phyloP scores from a whole-genome alignment of 1,140 invertebrate species.

The Teleopsis dalmanni region DNA sequence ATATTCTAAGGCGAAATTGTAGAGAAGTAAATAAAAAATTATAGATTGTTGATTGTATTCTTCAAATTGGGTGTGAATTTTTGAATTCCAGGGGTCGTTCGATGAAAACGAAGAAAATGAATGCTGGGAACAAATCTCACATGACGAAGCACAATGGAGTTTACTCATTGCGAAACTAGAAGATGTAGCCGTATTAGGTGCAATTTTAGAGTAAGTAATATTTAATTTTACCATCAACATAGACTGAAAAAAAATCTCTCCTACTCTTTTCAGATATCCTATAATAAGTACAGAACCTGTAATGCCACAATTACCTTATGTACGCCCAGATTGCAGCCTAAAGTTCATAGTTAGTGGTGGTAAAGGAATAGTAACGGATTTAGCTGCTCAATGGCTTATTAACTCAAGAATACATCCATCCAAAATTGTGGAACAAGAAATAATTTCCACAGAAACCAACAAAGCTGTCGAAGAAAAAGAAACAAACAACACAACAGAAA shows the following conservation, averaged over 20 bases:
- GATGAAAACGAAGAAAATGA: constrained; percentile 48
- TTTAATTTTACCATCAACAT: not conserved
- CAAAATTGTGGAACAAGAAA: constrained; percentile 30
- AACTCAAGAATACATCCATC: constrained; percentile 60
- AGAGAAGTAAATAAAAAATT: constrained; percentile 16
- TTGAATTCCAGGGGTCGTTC: constrained; percentile 30
- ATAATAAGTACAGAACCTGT: constrained; percentile 21
- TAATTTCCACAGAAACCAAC: not conserved
- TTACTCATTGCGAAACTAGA: constrained; percentile 80
- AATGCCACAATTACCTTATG: constrained; percentile 52
- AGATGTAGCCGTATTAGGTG: constrained; percentile 72
- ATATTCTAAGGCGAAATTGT: constrained; percentile 44
- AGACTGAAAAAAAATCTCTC: not conserved
- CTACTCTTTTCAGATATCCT: constrained; percentile 16
- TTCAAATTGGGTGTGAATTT: not conserved
- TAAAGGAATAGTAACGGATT: constrained; percentile 75
- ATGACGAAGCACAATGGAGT: constrained; percentile 79
- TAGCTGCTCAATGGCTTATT: constrained; percentile 74
- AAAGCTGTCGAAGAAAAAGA: not conserved
- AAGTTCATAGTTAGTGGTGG: constrained; percentile 67
- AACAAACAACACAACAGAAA: constrained; percentile 18
- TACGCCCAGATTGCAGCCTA: constrained; percentile 61
- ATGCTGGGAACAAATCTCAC: constrained; percentile 76
- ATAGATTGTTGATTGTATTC: not conserved
- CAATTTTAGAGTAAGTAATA: constrained; percentile 52